A percentile compares a stretch with the other conserved stretches of the same genome.
Conservation (phyloP, 1,140 invertebrate species). For the Diuraphis noxia region DNA sequence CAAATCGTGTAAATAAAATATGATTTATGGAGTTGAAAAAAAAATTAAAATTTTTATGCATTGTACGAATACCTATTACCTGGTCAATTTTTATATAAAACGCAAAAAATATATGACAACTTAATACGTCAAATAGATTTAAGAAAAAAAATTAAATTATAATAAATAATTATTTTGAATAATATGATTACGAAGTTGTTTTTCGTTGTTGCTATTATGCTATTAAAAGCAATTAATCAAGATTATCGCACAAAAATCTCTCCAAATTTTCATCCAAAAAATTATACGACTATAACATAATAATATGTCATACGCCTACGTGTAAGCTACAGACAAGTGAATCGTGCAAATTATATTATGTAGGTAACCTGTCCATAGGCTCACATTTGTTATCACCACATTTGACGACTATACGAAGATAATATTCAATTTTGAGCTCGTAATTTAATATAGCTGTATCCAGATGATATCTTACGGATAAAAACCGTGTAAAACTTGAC, state of each 20-base stretch:
- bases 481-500: too few relatives aligned
- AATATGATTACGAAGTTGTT: neutral
- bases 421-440: too few relatives aligned
- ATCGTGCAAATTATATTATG: too few relatives aligned
- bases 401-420: too few relatives aligned
- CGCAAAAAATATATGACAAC: neutral
- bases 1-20: neutral
- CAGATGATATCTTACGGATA: too few relatives aligned
- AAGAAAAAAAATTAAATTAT: neutral
- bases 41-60: neutral
- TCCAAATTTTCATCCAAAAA: neutral
- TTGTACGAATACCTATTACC: neutral
- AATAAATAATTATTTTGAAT: too few relatives aligned
- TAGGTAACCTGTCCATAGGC: too few relatives aligned
- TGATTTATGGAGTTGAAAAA: neutral
- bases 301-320: neutral
- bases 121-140: neutral
- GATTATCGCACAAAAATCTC: neutral
- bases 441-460: too few relatives aligned
- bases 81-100: neutral
- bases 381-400: too few relatives aligned
- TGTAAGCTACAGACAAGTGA: too few relatives aligned
- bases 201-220: neutral
- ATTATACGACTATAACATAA: neutral
- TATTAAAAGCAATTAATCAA: conserved; percentile 1